A percentile compares a stretch with the other conserved stretches of the same genome.
Conservation (phyloP, 1,140 invertebrate genomes). For the Solenopsis fugax region DNA sequence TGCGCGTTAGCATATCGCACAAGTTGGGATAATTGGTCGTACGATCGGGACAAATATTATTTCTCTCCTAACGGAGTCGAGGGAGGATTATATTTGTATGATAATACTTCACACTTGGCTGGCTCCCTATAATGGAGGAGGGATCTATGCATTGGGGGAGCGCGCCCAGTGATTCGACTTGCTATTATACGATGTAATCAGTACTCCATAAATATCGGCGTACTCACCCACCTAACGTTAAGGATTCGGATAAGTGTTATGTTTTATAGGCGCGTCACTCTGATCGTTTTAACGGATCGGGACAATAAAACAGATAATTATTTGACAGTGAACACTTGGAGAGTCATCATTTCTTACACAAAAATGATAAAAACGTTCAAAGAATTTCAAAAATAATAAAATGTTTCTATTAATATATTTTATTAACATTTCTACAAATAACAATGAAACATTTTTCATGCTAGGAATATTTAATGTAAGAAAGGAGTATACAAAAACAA, state of each 20-base stretch:
- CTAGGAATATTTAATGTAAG: not conserved
- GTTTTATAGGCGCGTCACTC: conserved; percentile 48
- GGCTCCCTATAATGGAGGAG: conserved; percentile 62
- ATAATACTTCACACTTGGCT: conserved; percentile 72
- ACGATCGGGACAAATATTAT: conserved; percentile 76
- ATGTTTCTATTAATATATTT: conserved; percentile 2
- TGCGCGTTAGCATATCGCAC: conserved; percentile 68
- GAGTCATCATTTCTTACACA: not conserved
- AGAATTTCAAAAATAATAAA: not conserved
- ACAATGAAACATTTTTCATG: not conserved
- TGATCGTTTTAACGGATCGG: conserved; percentile 34
- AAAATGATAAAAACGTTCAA: too few relatives aligned
- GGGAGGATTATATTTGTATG: conserved; percentile 77
- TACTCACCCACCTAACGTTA: conserved; percentile 62
- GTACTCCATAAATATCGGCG: conserved; percentile 74
- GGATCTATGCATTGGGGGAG: conserved; percentile 59
- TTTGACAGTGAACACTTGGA: not conserved
- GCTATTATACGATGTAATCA: conserved; percentile 76
- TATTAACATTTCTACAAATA: not conserved
- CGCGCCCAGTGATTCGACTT: conserved; percentile 67
- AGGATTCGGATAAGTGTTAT: conserved; percentile 45
- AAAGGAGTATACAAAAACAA: not conserved
- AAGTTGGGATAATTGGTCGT: conserved; percentile 77
- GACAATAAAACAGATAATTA: conserved; percentile 21
- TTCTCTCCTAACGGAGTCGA: conserved; percentile 58